Evolutionary conservation across 2,888 invertebrate species (phyloP), one percentile per base, ranked within the genome.

Genomic region (Pyrrhia umbra): DNA sequence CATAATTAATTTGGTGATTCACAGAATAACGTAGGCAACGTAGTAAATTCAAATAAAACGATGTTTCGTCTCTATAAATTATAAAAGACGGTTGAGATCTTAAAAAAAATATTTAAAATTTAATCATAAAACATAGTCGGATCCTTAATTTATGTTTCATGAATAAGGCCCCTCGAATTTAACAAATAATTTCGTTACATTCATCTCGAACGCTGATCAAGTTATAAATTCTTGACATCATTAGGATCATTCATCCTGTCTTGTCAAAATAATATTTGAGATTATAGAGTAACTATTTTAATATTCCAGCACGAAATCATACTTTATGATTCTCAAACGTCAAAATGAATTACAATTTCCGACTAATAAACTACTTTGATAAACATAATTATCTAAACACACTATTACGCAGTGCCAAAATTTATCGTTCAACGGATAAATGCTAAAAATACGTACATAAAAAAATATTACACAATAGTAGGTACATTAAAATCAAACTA

Each of bases 221-320:
- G 18, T 70, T 57, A 65, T 54, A 51, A 76, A 76, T 65, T 65
- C 30, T 25, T 46, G 52, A 57, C 42, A 61, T 65, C 25, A 40
- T 54, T 50, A 40, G 13, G n/a, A 46, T 57, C 20, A 72, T 56
- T 72, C 8, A 37, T 56, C 34, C 37, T 50, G 6, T 1, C n/a
- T 23, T 20, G 40, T 37, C 50, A 51, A 56, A 71, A 50, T 40
- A 55, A 15, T 18, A 46, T 67, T 51, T 43, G 13, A 18, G 21
- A 18, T 9, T 21, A 23, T 16, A 23, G 8, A 51, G 23, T 21
- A 30, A 10, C 13, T 30, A 56, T 56, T 45, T 20, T 6, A 20
- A 52, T 39, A 42, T 50, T 52, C 10, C n/a, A 57, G 6, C 54
- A 42, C 9, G 13, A 10, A 47, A 52, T 34, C n/a, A 30, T 9